Base-by-base conservation (phyloP, 2,797 vertebrate genomes). In the Eulemur albifrons region DNA sequence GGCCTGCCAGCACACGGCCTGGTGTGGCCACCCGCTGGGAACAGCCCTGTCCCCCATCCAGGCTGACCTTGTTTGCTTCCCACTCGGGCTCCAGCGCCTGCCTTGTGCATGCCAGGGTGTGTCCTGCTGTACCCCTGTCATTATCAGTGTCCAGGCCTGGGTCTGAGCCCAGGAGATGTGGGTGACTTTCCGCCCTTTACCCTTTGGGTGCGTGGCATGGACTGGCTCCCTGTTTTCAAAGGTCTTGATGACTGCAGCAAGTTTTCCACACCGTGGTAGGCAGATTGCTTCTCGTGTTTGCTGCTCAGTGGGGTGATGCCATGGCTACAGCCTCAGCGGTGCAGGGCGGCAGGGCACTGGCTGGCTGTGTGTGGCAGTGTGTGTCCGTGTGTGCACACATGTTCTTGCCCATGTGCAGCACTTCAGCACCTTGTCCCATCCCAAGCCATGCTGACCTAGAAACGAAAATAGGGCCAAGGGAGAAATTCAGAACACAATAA, bases 141-240 rank as follows among this genome's bases (percentile, higher is more conserved):
- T 32, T 97, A 59, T 97, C 94, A 90, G 90, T 94, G 93, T 90
- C 94, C 93, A 98, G 90, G 95, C 76, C 83, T 94, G 72, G 86
- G 30, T 72, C 90, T 81, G n/a, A 95, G 81, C 59, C 32, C 45
- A 69, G 87, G 79, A 0, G 12, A 80, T 77, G 95, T 92, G 50
- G 79, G 11, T n/a, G 32, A 50, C 80, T 32, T 96, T 69, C 77
- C 9, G 76, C 97, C 97, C 96, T 95, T 98, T 92, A 90, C 94
- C 90, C 95, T 87, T 21, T 43, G 65, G 32, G 21, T 77, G 11
- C 20, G 3, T 40, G 10, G 50, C 50, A 63, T 72, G 90, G 93
- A 95, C 94, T 93, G 45, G 82, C 94, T 95, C 79, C 61, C 91
- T 92, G 35, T 97, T 97, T 89, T 94, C 96, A 95, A 97, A 97